These are phyloP conservation scores for Ectropis crepuscularia DNA, from an alignment of 2,888 invertebrate species.

Conservation along the genomic window DNA sequence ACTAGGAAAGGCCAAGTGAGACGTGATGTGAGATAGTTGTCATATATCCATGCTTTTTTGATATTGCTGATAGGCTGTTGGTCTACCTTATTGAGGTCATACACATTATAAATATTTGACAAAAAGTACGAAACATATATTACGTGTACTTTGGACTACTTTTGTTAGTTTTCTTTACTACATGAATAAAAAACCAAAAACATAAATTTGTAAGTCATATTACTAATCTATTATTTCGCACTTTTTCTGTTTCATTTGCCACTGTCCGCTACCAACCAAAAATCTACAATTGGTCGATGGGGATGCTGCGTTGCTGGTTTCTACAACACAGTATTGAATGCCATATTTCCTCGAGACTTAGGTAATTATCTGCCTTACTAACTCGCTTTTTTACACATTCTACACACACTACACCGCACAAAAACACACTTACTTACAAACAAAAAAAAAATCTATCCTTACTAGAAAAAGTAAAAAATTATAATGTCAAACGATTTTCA, in stretches of 20 bases:
- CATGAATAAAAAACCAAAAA: too few relatives aligned
- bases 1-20: too few relatives aligned
- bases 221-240: conserved; percentile 44
- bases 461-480: background rate
- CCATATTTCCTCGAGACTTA: conserved; percentile 71
- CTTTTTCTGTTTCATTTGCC: conserved; percentile 60
- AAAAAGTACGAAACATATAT: too few relatives aligned
- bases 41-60: too few relatives aligned
- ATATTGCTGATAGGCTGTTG: too few relatives aligned
- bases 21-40: too few relatives aligned
- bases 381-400: conserved; percentile 43
- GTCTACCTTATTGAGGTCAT: too few relatives aligned
- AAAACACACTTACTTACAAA: conserved; percentile 9
- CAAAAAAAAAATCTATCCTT: background rate
- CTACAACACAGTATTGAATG: conserved; percentile 63
- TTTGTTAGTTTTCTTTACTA: too few relatives aligned
- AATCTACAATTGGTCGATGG: conserved; percentile 33
- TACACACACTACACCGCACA: conserved; percentile 8
- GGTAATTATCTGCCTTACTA: conserved; percentile 64
- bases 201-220: background rate
- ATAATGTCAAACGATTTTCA: background rate
- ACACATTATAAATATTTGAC: too few relatives aligned
- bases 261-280: conserved; percentile 40
- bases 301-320: conserved; percentile 36
- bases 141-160: too few relatives aligned